Evolutionary conservation across 2,113 vertebrate genomes (phyloP), one percentile per base, ranked within the genome.

Genomic region (Tragelaphus strepsiceros): DNA sequence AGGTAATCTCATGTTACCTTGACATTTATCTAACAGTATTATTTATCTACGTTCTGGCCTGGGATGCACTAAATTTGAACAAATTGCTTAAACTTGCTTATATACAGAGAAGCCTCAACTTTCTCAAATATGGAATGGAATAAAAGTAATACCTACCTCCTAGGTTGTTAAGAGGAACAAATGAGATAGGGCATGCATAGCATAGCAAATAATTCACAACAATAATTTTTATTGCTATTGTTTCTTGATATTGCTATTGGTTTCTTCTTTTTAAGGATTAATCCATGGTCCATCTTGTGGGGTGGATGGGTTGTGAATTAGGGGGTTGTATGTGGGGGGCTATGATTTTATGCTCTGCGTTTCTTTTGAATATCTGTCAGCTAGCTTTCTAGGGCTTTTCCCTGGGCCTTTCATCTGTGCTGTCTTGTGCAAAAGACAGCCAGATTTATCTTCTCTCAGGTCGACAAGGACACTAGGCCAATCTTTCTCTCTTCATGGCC

Each of bases 381-480:
- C 21, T 28, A 61, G 74, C 24, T 43, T 94, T 91, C 58, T 87
- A 53, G 67, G 85, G 15, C 39, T 56, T 84, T 78, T 49, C 22
- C 49, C 5, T 83, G 51, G 61, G n/a, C 67, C 71, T 64, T 95
- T 84, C 43, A 54, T 94, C 77, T 95, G 26, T 74, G 62, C 53
- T 94, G 58, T 96, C 80, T 96, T 61, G 16, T 92, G 74, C 59
- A 95, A 97, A 96, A 85, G 77, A 56, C 28, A 84, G 53, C 83
- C 93, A 95, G 86, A 92, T 94, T 94, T 92, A 94, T 93, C 64
- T 91, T 97, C 53, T 97, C 49, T 91, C 90, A 90, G 94, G 83
- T 85, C 96, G 64, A 93, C 67, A 96, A 97, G 96, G 96, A 92
- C 91, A 84, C 35, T 49, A 89, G 71, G 88, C 93, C 95, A 98